These are phyloP conservation scores for Mesitornis unicolor DNA, from an alignment of 2,113 vertebrate species.

Conservation along the genomic window DNA sequence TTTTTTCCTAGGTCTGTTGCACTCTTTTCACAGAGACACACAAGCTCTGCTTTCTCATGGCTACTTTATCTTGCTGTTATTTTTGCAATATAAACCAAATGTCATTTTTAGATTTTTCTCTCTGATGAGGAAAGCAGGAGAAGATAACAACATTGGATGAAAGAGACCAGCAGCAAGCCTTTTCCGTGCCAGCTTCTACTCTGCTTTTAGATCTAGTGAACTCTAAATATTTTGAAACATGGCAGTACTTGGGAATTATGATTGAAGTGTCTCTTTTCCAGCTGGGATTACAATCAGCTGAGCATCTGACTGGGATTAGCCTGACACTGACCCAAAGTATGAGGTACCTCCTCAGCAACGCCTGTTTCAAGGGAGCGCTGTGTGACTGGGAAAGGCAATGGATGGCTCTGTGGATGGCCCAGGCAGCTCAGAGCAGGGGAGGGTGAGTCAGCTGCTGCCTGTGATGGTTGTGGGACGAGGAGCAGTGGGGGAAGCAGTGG, in stretches of 20 bases:
- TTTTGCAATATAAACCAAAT: neutral
- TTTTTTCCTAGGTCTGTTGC: neutral
- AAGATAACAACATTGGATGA: neutral
- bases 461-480: neutral
- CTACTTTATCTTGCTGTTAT: neutral
- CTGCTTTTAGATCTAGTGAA: neutral
- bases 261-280: neutral
- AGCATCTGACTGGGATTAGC: neutral
- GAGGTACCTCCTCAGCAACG: neutral
- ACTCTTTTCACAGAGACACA: neutral
- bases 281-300: neutral
- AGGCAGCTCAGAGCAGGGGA: neutral
- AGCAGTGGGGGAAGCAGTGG: neutral
- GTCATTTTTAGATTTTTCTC: neutral
- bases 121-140: neutral
- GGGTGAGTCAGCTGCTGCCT: neutral
- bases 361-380: fast-evolving
- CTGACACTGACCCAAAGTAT: fast-evolving
- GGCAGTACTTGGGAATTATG: neutral
- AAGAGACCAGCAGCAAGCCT: neutral
- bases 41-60: neutral
- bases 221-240: neutral
- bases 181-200: neutral
- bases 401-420: too few species aligned
- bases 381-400: too few species aligned